Evolutionary conservation across 2,113 vertebrate species (phyloP), one percentile per base, ranked within the genome.

Genomic region (Salvelinus namaycush): DNA sequence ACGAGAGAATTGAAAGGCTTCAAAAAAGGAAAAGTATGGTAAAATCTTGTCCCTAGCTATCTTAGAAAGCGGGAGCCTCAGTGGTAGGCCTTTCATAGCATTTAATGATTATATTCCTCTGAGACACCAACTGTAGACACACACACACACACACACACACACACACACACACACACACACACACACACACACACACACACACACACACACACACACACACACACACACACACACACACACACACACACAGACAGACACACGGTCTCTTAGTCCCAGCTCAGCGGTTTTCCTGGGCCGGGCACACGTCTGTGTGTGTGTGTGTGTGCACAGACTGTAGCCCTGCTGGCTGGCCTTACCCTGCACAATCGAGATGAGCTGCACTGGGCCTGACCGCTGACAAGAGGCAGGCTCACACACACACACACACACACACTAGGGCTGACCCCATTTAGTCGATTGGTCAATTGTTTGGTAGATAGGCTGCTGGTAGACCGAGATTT

Each of bases 1-100:
- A 62, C 31, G 7, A 68, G 16, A 68, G 31, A 68, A 20, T 68
- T 20, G 6, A 68, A 68, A 4, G 18, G 6, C 27, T 27, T 39
- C 5, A 5, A 16, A 31, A 80, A 80, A 78, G 80, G 76, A 80
- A 79, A 77, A 65, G 72, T 72, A 71, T 84, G 76, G 77, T 14
- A 8, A 76, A 86, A 79, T 67, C 76, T 59, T 81, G 70, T 87
- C 57, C 67, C 78, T 5, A 34, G 44, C 73, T 79, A 79, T 85
- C 80, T 85, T 79, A 76, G 77, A 76, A 67, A 81, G 86, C 82
- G 87, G 78, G 83, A 84, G 54, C 76, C 65, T 71, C 75, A 76
- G 48, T 29, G 39, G 74, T 70, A 54, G 54, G 68, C 70, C 64
- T 68, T 76, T 26, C 44, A 39, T 68, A 0, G 18, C 29, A 5